These are phyloP conservation scores for Metopia argyrocephala DNA, from an alignment of 2,888 invertebrate species.

Conservation along the genomic window DNA sequence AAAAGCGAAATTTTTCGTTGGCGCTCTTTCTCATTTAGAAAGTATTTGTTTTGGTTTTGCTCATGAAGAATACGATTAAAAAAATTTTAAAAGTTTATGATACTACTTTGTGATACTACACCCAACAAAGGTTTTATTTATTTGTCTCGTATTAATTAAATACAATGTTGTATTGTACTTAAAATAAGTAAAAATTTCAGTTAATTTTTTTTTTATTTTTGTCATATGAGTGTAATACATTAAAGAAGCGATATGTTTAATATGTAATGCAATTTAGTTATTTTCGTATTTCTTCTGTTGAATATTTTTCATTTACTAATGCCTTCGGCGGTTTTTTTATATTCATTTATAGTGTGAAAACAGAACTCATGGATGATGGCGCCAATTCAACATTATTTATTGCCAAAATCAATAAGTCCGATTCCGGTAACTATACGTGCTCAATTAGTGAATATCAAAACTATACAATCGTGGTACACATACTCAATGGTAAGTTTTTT, in stretches of 20 bases:
- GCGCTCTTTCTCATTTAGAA: no score
- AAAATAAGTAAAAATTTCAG: no score
- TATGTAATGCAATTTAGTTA: conserved; percentile 8
- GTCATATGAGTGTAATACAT: no score
- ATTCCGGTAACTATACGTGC: conserved; percentile 81
- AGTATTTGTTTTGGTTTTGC: no score
- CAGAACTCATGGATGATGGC: conserved; percentile 80
- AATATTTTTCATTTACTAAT: conserved; percentile 14
- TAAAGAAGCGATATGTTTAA: no score
- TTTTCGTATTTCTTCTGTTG: background rate
- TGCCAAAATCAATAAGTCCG: conserved; percentile 80
- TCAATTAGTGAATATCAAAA: conserved; percentile 79
- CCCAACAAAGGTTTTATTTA: no score
- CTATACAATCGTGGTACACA: conserved; percentile 80
- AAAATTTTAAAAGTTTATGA: no score
- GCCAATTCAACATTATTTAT: conserved; percentile 80
- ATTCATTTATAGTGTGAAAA: conserved; percentile 78
- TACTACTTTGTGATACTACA: no score
- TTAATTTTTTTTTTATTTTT: conserved; percentile 12
- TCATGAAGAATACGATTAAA: no score
- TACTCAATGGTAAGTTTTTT: conserved; percentile 79
- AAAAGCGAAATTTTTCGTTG: no score
- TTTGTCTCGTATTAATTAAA: no score
- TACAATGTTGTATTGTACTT: no score
- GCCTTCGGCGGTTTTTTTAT: background rate